Percentiles rank a stretch among this genome's conserved stretches.
Conservation (phyloP, 2,113 vertebrate genomes). For the Grallaria varia region DNA sequence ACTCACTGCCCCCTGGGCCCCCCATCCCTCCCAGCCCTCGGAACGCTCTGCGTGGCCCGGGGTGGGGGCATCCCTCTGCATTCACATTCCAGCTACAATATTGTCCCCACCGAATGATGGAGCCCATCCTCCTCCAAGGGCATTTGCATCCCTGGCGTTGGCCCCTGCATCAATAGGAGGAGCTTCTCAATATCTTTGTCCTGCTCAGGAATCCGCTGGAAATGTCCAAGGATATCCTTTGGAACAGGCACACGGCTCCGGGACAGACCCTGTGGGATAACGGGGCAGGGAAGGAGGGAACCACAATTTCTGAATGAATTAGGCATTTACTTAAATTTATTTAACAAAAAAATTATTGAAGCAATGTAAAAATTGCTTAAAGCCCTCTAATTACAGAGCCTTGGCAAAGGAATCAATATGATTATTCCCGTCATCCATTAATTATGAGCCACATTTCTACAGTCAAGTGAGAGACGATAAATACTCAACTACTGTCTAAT, state of each 20-base stretch:
- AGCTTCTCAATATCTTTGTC: not conserved
- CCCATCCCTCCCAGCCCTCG: accelerated
- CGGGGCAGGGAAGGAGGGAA: not conserved
- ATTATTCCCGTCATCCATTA: not conserved
- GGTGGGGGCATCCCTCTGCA: accelerated
- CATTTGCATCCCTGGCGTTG: not conserved
- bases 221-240: accelerated
- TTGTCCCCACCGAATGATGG: not conserved
- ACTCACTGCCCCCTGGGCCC: not conserved
- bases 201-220: not conserved
- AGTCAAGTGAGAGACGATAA: conserved; percentile 70
- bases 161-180: not conserved
- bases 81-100: accelerated
- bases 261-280: not conserved
- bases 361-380: not conserved
- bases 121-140: not conserved
- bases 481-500: conserved; percentile 55
- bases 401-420: not conserved
- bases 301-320: accelerated
- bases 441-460: not conserved
- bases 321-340: not conserved
- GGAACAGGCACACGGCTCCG: not conserved
- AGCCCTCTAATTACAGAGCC: not conserved
- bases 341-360: not conserved
- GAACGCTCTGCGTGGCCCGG: no score